A percentile compares a stretch with the other conserved stretches of the same genome.
These are phyloP conservation scores for Hydrozoanthus gracilis DNA, from an alignment of 92 coral and sea anemone species.

Conservation along the genomic window DNA sequence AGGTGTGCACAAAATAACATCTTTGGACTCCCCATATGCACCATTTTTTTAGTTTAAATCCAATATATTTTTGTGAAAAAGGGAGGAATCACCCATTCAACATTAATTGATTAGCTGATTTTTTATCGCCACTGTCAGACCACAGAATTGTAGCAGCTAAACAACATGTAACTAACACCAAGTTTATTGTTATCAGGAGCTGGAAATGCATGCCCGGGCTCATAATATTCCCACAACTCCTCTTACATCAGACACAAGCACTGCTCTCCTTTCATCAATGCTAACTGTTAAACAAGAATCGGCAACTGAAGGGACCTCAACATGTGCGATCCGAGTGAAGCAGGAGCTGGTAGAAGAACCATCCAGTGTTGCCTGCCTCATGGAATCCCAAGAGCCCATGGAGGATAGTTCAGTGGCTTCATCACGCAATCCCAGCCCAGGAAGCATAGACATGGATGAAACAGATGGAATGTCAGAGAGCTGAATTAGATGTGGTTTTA, in stretches of 20 bases:
- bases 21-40: too few species aligned
- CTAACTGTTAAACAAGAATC: conserved; percentile 69
- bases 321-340: conserved; percentile 59
- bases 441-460: conserved; percentile 79
- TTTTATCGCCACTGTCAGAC: background rate
- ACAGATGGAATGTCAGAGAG: conserved; percentile 49
- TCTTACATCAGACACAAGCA: conserved; percentile 89
- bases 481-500: background rate
- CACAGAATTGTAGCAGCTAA: background rate
- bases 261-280: conserved; percentile 86
- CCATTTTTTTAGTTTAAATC: too few species aligned
- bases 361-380: conserved; percentile 17
- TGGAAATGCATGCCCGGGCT: conserved; percentile 99
- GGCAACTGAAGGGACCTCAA: conserved; percentile 24
- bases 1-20: too few species aligned
- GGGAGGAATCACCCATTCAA: too few species aligned
- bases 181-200: conserved; percentile 64
- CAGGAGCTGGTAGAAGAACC: conserved; percentile 75
- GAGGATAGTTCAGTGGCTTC: conserved; percentile 74
- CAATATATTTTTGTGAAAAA: too few species aligned
- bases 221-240: conserved; percentile 99
- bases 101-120: background rate
- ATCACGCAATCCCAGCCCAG: conserved; percentile 87
- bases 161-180: background rate
- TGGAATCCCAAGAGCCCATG: conserved; percentile 78